These are phyloP conservation scores for Ceratothoa steindachneri DNA, from an alignment of 2,888 invertebrate genomes.

Conservation along the genomic window DNA sequence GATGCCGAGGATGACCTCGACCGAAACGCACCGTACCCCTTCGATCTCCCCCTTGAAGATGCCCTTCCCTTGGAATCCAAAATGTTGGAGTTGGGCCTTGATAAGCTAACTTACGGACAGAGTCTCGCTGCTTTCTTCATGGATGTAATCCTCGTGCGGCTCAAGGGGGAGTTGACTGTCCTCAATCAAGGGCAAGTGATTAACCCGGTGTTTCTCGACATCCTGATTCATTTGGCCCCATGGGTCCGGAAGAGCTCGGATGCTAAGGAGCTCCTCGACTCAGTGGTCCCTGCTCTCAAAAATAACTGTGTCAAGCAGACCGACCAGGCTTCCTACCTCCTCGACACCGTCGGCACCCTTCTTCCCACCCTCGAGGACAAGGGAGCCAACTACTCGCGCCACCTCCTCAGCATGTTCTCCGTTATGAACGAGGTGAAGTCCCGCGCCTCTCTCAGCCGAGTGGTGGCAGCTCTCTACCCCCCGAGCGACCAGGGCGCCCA, in stretches of 20 bases:
- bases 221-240: slow-evolving; percentile 72
- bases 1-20: background rate
- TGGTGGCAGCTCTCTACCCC: slow-evolving; percentile 12
- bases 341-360: slow-evolving; percentile 65
- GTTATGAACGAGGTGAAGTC: slow-evolving; percentile 64
- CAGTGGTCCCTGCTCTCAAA: slow-evolving; percentile 68
- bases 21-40: too few species aligned
- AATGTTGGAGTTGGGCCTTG: background rate
- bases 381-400: slow-evolving; percentile 41
- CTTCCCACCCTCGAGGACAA: slow-evolving; percentile 70
- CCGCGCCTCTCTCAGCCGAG: slow-evolving; percentile 59
- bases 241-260: slow-evolving; percentile 65
- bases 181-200: slow-evolving; percentile 58
- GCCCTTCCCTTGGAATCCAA: background rate
- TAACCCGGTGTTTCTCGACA: slow-evolving; percentile 66
- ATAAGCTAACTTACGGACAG: background rate
- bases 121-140: background rate
- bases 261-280: slow-evolving; percentile 65
- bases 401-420: slow-evolving; percentile 53
- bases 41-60: background rate
- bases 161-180: slow-evolving; percentile 18
- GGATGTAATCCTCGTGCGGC: slow-evolving; percentile 22
- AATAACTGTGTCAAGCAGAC: slow-evolving; percentile 58
- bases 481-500: background rate
- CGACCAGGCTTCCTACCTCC: slow-evolving; percentile 31